phyloP scores from a whole-genome alignment of 2,888 invertebrate species.

The Drosophila niveifrons region DNA sequence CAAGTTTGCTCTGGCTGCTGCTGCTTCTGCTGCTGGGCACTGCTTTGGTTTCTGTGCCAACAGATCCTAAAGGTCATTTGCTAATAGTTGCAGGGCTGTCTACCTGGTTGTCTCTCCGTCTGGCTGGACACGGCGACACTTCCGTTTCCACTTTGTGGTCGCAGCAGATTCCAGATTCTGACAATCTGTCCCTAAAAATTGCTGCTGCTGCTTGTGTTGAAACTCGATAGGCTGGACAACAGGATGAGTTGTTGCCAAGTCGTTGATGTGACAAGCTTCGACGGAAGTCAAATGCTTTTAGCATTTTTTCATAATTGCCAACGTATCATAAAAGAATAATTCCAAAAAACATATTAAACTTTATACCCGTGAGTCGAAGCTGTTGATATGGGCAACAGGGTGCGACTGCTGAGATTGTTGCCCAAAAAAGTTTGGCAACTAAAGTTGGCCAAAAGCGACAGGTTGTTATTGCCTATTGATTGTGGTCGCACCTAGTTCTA shows the following conservation, averaged over 20 bases:
- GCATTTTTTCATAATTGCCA: conserved; percentile 49
- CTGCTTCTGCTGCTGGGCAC: conserved; percentile 13
- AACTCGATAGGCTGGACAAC: conserved; percentile 57
- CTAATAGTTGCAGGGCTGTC: conserved; percentile 53
- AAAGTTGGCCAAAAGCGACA: conserved; percentile 38
- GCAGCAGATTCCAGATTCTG: conserved; percentile 45
- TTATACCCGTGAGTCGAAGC: conserved; percentile 56
- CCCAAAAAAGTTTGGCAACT: conserved; percentile 31
- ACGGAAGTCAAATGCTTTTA: conserved; percentile 67
- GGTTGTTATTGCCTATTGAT: conserved; percentile 37
- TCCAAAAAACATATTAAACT: conserved; percentile 52
- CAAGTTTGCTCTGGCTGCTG: conserved; percentile 1
- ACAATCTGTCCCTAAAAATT: conserved; percentile 44
- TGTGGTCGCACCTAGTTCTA: conserved; percentile 36
- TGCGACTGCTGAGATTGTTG: conserved; percentile 47
- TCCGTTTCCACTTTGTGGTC: conserved; percentile 83
- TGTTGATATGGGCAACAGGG: conserved; percentile 13
- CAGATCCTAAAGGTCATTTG: conserved; percentile 72
- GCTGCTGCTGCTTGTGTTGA: conserved; percentile 21
- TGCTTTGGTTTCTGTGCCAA: conserved; percentile 76
- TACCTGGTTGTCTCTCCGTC: conserved; percentile 41
- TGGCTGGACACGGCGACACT: conserved; percentile 70
- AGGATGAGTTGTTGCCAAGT: conserved; percentile 58
- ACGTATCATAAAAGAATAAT: conserved; percentile 39
- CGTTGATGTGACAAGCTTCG: conserved; percentile 40